Conservation (phyloP, 2,888 invertebrate species). For the Melipona beecheii region DNA sequence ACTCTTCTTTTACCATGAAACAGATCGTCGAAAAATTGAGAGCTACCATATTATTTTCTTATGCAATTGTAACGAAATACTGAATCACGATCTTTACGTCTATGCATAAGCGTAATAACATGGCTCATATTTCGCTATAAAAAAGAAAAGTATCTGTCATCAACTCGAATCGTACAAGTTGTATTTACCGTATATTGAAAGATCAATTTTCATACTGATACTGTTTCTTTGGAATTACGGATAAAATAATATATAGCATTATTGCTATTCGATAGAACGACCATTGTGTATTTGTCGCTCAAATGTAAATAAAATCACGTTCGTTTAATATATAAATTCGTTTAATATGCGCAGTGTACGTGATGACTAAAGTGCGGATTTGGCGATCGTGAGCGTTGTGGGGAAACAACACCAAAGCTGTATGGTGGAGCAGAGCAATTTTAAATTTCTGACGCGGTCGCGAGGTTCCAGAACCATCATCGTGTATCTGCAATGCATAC, state of each 20-base stretch:
- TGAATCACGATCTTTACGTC: constrained; percentile 32
- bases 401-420: not conserved
- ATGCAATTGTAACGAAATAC: constrained; percentile 24
- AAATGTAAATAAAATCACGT: constrained; percentile 78
- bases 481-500: not conserved
- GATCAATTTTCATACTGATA: constrained; percentile 38
- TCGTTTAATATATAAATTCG: constrained; percentile 73
- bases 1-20: constrained; percentile 15
- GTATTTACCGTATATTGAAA: constrained; percentile 12
- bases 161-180: not conserved
- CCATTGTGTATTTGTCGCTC: constrained; percentile 76
- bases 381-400: constrained; percentile 29
- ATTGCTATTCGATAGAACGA: constrained; percentile 68
- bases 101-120: constrained; percentile 18
- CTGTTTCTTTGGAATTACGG: constrained; percentile 58
- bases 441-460: not conserved
- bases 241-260: constrained; percentile 63
- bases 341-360: constrained; percentile 60
- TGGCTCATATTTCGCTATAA: not conserved
- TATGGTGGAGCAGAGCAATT: not conserved
- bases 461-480: not conserved
- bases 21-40: not conserved
- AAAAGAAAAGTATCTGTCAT: constrained; percentile 11
- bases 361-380: constrained; percentile 46
- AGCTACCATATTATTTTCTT: constrained; percentile 39